A percentile compares a stretch with the other conserved stretches of the same genome.
phyloP scores from a whole-genome alignment of 2,888 invertebrate genomes.

The Protodeltote pygarga region DNA sequence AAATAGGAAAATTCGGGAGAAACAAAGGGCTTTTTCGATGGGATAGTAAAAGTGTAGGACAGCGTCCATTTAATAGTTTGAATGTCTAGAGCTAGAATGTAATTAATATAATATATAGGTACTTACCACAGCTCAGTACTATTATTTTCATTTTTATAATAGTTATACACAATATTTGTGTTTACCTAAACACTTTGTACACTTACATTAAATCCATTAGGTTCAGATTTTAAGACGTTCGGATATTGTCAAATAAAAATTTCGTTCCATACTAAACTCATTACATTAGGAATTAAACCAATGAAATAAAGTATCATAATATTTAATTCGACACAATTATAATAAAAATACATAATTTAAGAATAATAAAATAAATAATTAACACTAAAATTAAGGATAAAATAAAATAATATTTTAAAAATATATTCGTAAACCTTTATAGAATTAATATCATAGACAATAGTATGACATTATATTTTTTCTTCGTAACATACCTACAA shows the following conservation, averaged over 20 bases:
- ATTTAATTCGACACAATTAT: too few relatives aligned
- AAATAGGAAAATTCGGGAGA: too few relatives aligned
- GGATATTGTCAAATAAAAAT: not conserved
- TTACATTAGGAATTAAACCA: too few relatives aligned
- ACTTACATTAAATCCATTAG: constrained; percentile 29
- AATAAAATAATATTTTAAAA: constrained; percentile 3
- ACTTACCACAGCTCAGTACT: constrained; percentile 27
- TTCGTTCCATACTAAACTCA: too few relatives aligned
- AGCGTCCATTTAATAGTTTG: too few relatives aligned
- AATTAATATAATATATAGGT: not conserved
- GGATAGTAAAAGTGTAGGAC: too few relatives aligned
- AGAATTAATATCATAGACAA: not conserved
- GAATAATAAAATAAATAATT: constrained; percentile 8
- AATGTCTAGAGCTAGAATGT: too few relatives aligned
- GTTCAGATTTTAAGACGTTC: constrained; percentile 8
- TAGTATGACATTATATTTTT: not conserved
- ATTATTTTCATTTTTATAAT: constrained; percentile 12
- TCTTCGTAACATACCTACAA: not conserved
- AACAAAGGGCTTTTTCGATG: too few relatives aligned
- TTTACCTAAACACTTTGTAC: not conserved
- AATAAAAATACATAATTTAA: constrained; percentile 3
- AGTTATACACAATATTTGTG: not conserved
- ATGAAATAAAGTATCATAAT: too few relatives aligned
- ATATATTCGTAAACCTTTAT: not conserved
- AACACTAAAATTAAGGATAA: constrained; percentile 10